Conservation (phyloP, 2,113 vertebrate genomes). For the Echinops telfairi region DNA sequence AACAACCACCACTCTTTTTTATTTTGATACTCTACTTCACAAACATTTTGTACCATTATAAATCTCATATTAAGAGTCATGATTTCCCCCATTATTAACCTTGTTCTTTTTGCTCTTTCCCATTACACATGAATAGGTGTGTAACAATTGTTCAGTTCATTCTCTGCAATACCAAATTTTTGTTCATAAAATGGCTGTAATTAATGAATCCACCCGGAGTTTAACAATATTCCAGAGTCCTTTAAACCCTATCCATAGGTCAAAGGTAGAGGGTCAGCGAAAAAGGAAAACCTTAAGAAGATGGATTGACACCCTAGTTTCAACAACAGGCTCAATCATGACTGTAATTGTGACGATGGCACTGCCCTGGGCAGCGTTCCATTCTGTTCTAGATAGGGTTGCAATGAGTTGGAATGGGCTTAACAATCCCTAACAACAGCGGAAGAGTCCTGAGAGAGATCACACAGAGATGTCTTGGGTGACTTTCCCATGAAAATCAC, state of each 20-base stretch:
- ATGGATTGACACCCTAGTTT: too few species aligned
- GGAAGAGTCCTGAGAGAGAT: too few species aligned
- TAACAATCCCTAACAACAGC: too few species aligned
- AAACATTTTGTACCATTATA: background rate
- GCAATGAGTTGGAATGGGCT: too few species aligned
- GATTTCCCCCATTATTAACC: background rate
- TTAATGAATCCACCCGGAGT: background rate
- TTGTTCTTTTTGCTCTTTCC: background rate
- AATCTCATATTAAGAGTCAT: background rate
- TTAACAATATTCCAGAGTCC: background rate
- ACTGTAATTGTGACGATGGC: too few species aligned
- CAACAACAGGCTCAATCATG: too few species aligned
- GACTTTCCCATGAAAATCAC: background rate
- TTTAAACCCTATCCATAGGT: background rate
- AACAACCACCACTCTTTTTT: background rate
- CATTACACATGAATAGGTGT: background rate
- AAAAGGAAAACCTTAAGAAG: too few species aligned
- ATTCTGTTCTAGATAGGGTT: too few species aligned
- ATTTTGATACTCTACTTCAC: background rate
- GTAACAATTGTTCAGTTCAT: background rate
- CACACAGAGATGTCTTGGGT: background rate
- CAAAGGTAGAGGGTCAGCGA: background rate
- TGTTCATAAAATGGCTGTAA: conserved; percentile 8
- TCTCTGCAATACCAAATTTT: background rate
- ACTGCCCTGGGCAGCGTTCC: too few species aligned